Evolutionary conservation across 2,113 vertebrate genomes (phyloP).

Genomic region (Hipposideros armiger): DNA sequence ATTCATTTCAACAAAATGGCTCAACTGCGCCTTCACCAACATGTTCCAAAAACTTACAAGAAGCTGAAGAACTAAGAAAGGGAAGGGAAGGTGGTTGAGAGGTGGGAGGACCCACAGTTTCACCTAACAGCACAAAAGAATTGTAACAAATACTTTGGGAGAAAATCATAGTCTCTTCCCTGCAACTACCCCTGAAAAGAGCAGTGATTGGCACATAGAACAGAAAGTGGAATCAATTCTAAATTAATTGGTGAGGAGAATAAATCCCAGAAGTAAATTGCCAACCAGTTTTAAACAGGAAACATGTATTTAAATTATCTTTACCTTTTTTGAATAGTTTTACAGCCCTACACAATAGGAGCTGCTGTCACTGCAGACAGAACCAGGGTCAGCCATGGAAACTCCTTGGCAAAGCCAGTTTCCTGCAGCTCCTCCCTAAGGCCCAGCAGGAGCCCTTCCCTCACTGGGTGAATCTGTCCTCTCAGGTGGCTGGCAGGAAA

Average conservation of each 20-base stretch:
- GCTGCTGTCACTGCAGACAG: neutral
- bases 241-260: neutral
- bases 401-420: neutral
- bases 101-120: neutral
- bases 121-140: neutral
- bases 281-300: neutral
- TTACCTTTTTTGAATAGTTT: neutral
- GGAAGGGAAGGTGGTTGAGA: neutral
- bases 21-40: neutral
- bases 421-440: neutral
- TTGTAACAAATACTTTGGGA: neutral
- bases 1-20: neutral
- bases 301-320: neutral
- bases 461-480: neutral
- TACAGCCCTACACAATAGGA: rapidly evolving
- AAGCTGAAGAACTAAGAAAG: neutral
- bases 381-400: neutral
- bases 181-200: neutral
- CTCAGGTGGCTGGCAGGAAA: neutral
- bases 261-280: neutral
- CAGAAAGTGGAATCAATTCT: neutral
- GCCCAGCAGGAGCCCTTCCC: neutral
- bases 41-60: neutral
- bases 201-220: neutral
- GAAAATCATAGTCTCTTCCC: neutral